phyloP scores from a whole-genome alignment of 2,888 invertebrate genomes.

The Silvanus unidentatus region DNA sequence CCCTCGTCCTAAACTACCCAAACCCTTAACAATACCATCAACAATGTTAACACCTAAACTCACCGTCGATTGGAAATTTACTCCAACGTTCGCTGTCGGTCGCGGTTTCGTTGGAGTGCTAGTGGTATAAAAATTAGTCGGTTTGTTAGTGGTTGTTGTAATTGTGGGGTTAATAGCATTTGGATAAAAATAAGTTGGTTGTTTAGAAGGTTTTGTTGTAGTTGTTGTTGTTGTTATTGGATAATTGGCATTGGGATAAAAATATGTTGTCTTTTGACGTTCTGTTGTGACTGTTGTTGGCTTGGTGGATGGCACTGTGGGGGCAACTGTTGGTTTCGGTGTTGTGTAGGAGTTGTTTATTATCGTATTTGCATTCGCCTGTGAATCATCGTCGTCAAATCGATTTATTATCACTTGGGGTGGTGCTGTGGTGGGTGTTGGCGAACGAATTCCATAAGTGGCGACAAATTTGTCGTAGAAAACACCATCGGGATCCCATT shows the following conservation, averaged over 20 bases:
- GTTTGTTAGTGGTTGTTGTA: constrained; percentile 14
- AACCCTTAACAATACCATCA: constrained; percentile 29
- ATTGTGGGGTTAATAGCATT: constrained; percentile 13
- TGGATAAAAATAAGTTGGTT: constrained; percentile 4
- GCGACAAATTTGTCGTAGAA: constrained; percentile 49
- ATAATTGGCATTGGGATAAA: background rate
- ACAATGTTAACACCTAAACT: constrained; percentile 31
- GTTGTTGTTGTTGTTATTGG: background rate
- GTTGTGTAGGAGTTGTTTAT: background rate
- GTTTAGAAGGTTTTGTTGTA: constrained; percentile 3
- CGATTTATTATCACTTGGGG: constrained; percentile 10
- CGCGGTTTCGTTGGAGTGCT: constrained; percentile 17
- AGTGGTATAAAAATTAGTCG: constrained; percentile 2
- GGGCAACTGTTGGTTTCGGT: background rate
- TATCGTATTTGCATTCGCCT: background rate
- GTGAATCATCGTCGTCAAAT: constrained; percentile 13
- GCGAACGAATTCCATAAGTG: constrained; percentile 19
- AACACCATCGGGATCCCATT: constrained; percentile 68
- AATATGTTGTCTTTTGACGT: background rate
- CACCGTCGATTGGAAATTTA: constrained; percentile 34
- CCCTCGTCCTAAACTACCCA: constrained; percentile 30
- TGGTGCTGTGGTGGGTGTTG: background rate
- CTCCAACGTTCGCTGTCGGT: constrained; percentile 25
- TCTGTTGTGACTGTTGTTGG: background rate
- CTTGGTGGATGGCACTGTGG: background rate